phyloP scores from a whole-genome alignment of 2,888 invertebrate genomes.

The Empis stercorea region DNA sequence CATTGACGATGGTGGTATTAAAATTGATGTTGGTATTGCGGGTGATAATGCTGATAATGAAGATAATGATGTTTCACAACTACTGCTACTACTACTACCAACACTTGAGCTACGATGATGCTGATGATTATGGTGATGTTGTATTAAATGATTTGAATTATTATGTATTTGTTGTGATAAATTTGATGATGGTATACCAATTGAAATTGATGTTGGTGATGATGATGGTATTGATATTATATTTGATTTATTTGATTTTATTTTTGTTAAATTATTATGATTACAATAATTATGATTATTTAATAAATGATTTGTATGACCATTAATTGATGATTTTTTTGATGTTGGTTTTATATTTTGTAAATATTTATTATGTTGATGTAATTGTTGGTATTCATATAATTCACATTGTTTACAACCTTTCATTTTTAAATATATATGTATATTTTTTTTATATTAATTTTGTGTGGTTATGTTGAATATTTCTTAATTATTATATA shows the following conservation, averaged over 20 bases:
- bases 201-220: not conserved
- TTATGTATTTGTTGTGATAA: not conserved
- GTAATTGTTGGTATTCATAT: constrained; percentile 6
- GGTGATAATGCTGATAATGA: constrained; percentile 22
- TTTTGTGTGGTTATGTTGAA: too few relatives aligned
- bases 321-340: not conserved
- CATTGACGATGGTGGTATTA: constrained; percentile 5
- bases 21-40: constrained; percentile 14
- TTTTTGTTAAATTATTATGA: not conserved
- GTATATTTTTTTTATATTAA: not conserved
- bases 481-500: not conserved
- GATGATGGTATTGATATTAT: not conserved
- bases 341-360: not conserved
- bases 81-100: constrained; percentile 29
- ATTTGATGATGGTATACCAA: not conserved
- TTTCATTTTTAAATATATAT: constrained; percentile 15
- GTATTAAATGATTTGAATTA: constrained; percentile 1
- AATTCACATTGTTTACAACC: constrained; percentile 17
- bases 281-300: constrained; percentile 2
- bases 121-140: not conserved
- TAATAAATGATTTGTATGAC: not conserved
- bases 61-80: constrained; percentile 30
- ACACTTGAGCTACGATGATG: constrained; percentile 26
- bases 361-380: constrained; percentile 8
- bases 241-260: too few relatives aligned